Evolutionary conservation across 2,113 vertebrate genomes (phyloP).

Genomic region (Burhinus bistriatus): DNA sequence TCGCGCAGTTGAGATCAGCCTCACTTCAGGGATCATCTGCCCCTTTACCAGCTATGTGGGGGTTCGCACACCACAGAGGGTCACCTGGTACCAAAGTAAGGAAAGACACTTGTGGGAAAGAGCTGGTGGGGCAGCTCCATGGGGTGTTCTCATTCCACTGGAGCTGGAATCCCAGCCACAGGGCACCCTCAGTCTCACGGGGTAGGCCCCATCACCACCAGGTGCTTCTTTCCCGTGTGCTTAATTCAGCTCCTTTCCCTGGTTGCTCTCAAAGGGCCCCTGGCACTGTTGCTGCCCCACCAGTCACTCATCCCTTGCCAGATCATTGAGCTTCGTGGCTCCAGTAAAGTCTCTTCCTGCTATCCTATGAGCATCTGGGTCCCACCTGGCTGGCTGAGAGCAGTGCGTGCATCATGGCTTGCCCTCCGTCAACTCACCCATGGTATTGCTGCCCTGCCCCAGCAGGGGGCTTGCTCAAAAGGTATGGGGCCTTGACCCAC

Average conservation of each 20-base stretch:
- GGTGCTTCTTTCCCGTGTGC: not conserved
- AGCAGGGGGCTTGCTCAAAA: not conserved
- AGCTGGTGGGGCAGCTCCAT: not conserved
- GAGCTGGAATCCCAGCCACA: not conserved
- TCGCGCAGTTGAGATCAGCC: not conserved
- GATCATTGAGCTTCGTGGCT: not conserved
- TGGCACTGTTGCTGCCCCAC: not conserved
- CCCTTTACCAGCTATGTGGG: not conserved
- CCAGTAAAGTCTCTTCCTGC: rapidly evolving
- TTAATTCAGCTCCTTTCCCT: not conserved
- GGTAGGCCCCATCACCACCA: not conserved
- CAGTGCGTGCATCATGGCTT: not conserved
- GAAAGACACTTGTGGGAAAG: not conserved
- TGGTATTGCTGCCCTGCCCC: not conserved
- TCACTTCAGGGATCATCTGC: not conserved
- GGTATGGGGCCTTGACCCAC: not conserved
- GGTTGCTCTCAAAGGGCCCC: not conserved
- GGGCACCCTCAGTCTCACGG: not conserved
- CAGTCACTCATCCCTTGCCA: not conserved
- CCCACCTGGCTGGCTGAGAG: not conserved
- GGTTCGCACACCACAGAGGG: not conserved
- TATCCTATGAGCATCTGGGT: not conserved
- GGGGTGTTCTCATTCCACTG: not conserved
- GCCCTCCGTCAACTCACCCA: not conserved
- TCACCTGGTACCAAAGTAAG: not conserved